Evolutionary conservation across 2,797 vertebrate species (phyloP), one percentile per base, ranked within the genome.

Genomic region (Rachycentron canadum): DNA sequence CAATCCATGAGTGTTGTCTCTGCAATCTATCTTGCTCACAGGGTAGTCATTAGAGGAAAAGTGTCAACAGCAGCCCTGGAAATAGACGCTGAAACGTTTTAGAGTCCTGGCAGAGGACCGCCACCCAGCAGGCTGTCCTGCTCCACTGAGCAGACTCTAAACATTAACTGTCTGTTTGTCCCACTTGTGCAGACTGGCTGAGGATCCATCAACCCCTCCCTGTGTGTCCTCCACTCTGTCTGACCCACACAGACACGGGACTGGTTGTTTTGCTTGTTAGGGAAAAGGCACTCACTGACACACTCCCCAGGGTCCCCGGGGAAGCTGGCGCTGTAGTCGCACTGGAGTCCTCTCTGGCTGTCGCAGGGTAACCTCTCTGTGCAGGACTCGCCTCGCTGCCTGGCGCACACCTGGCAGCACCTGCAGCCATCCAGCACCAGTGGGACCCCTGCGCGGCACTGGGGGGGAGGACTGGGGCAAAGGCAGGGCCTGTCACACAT

Each of bases 341-440:
- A 99, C 83, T 93, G 61, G 69, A 99, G 95, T 7, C 95, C 96
- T 65, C 90, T 94, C 86, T 88, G 95, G 79, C 55, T 64, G 89
- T 98, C 97, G 0, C 98, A 99, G 67, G 96, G 79, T 0, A 95
- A 79, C 79, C 90, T 89, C 32, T 92, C 78, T n/a, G 95, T 95
- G 17, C 98, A 99, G 74, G 94, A 69, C 86, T 98, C 96, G 7
- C 97, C 97, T 69, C 89, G 91, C 84, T 95, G 94, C 21, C 96
- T 92, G 1, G 97, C 95, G 0, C 98, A 99, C 40, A 98, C 87
- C 85, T 83, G 94, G 87, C 98, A 99, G 92, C 98, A 99, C 45
- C 92, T 91, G 19, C 98, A 99, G 61, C 96, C 96, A 0, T 99
- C 98, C 88, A 92, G 85, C 63, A 98, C 93, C 76, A 97, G 86